phyloP scores from a whole-genome alignment of 2,113 vertebrate species.

The Argyrosomus japonicus region DNA sequence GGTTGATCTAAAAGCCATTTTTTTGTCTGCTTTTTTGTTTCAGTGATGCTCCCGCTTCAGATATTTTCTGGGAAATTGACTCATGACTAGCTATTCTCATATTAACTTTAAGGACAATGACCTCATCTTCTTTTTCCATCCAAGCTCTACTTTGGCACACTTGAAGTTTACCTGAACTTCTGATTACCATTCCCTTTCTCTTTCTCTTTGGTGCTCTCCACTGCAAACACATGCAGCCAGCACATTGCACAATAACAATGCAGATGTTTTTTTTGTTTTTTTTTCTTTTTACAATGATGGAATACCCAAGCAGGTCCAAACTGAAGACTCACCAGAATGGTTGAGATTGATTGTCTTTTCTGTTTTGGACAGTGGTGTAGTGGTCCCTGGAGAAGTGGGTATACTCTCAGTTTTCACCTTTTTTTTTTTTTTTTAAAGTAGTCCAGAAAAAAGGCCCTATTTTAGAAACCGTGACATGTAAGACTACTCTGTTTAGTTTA shows the following conservation, averaged over 20 bases:
- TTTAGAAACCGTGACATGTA: too few relatives aligned
- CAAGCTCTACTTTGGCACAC: too few relatives aligned
- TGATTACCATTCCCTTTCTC: not conserved
- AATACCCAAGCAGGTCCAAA: constrained; percentile 19
- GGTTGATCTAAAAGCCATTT: too few relatives aligned
- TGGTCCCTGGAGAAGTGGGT: too few relatives aligned
- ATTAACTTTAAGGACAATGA: not conserved
- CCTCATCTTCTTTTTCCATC: not conserved
- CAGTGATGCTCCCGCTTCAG: not conserved
- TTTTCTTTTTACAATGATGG: constrained; percentile 6
- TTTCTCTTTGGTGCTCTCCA: not conserved
- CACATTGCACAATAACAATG: not conserved
- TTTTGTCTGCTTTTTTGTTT: not conserved
- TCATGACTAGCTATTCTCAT: not conserved
- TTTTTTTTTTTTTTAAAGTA: too few relatives aligned
- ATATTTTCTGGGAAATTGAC: not conserved
- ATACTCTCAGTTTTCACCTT: too few relatives aligned
- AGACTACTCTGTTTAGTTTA: too few relatives aligned
- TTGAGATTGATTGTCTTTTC: not conserved
- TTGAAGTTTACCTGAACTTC: constrained; percentile 4
- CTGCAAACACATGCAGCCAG: constrained; percentile 17
- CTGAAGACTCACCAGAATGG: not conserved
- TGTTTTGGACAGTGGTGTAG: too few relatives aligned
- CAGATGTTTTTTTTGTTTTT: constrained; percentile 1
- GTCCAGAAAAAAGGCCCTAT: too few relatives aligned